Evolutionary conservation across 2,797 vertebrate genomes (phyloP), one percentile per base, ranked within the genome.

Genomic region (Lagodon rhomboides): DNA sequence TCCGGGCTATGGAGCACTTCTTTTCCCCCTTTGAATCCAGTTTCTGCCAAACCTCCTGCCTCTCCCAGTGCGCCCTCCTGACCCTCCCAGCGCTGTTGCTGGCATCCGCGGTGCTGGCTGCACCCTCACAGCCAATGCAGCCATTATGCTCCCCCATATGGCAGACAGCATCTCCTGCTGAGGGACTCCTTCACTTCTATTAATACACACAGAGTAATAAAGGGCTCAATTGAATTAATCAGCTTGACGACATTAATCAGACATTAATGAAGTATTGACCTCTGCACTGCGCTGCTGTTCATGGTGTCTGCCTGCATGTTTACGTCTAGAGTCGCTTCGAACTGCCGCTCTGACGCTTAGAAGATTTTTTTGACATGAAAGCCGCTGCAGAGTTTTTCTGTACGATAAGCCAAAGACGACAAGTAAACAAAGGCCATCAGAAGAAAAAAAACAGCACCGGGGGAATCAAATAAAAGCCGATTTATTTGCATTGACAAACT

Each of bases 191-290:
- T 83, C 82, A 63, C 73, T 78, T 75, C 75, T 77, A 77, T 86
- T 85, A 86, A 88, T 78, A 90, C 84, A 75, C 84, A 62, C 84
- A 18, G 81, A 62, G 85, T 85, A 88, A 88, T 89, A 88, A 91
- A 90, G 78, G 86, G 79, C 82, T 85, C 84, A 77, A 85, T 87
- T 91, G 88, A 93, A 91, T 92, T 89, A 90, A 93, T 90, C 90
- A 86, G 88, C 90, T 88, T 86, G 91, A 90, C 79, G 89, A 92
- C 90, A 91, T 93, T 93, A 91, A 92, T 92, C 89, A 90, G 88
- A 90, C 89, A 91, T 89, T 91, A 93, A 93, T 90, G 87, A 91
- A 93, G 92, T 85, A 86, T 84, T 91, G 92, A 91, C 89, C 92
- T 90, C 85, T 93, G 91, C 86, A 70, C 92, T 27, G 56, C 72